These are phyloP conservation scores for Actinemys pallida DNA, from an alignment of 2,113 vertebrate genomes.

Conservation along the genomic window DNA sequence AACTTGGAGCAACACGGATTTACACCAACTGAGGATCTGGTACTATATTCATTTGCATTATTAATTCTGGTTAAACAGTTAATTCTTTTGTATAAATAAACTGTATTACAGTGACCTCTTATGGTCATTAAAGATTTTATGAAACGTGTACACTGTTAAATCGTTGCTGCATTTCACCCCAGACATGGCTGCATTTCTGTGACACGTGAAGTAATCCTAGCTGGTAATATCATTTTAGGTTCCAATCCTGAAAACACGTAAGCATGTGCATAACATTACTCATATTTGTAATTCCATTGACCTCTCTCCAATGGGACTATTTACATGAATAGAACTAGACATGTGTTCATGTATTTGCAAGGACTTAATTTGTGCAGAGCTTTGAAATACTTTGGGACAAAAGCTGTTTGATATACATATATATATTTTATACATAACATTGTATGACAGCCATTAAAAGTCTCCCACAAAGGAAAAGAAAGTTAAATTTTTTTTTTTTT, in stretches of 20 bases:
- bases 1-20: fast-evolving
- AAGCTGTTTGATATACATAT: too few species aligned
- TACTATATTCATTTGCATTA: fast-evolving
- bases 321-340: background rate
- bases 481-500: background rate
- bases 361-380: background rate
- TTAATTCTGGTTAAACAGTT: background rate
- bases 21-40: background rate
- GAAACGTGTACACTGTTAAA: background rate
- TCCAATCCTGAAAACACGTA: background rate
- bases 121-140: background rate
- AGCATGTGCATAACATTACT: background rate
- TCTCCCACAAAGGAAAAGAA: background rate
- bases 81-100: background rate
- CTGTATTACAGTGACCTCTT: fast-evolving
- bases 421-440: too few species aligned
- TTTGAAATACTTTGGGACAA: background rate
- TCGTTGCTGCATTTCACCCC: fast-evolving
- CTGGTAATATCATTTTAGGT: too few species aligned
- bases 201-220: background rate
- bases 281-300: too few species aligned
- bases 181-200: fast-evolving
- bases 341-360: background rate
- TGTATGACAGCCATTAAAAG: background rate
- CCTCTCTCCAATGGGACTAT: background rate